phyloP scores from a whole-genome alignment of 2,888 invertebrate genomes.

The Emmelina monodactyla region DNA sequence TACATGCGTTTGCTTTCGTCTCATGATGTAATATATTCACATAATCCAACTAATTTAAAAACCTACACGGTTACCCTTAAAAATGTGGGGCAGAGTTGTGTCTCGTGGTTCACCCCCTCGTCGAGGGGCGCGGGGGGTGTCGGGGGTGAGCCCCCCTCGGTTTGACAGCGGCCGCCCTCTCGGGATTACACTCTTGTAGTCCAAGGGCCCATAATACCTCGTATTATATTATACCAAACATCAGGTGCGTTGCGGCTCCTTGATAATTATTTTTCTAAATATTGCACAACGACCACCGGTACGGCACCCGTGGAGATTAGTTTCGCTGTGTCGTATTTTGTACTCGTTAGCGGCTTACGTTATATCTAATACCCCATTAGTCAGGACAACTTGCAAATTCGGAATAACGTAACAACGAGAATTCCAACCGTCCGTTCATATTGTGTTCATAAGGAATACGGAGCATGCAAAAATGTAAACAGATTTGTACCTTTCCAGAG shows the following conservation, averaged over 20 bases:
- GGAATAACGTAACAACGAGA: too few species aligned
- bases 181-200: too few species aligned
- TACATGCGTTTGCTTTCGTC: background rate
- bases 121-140: background rate
- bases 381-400: too few species aligned
- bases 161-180: background rate
- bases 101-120: background rate
- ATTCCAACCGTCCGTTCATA: too few species aligned
- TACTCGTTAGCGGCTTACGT: too few species aligned
- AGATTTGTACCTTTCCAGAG: too few species aligned
- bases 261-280: background rate
- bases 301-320: too few species aligned
- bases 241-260: background rate
- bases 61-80: background rate
- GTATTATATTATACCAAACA: background rate
- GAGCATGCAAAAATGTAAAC: too few species aligned
- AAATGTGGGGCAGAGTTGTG: background rate
- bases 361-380: too few species aligned
- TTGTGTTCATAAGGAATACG: too few species aligned
- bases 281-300: slow-evolving; percentile 2
- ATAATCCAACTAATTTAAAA: background rate
- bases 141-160: background rate
- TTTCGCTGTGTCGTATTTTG: too few species aligned
- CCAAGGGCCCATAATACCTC: too few species aligned
- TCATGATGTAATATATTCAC: background rate